Percentiles rank a stretch among this genome's conserved stretches.
Evolutionary conservation across 2,113 vertebrate genomes (phyloP).

Genomic region (Puntigrus tetrazona): DNA sequence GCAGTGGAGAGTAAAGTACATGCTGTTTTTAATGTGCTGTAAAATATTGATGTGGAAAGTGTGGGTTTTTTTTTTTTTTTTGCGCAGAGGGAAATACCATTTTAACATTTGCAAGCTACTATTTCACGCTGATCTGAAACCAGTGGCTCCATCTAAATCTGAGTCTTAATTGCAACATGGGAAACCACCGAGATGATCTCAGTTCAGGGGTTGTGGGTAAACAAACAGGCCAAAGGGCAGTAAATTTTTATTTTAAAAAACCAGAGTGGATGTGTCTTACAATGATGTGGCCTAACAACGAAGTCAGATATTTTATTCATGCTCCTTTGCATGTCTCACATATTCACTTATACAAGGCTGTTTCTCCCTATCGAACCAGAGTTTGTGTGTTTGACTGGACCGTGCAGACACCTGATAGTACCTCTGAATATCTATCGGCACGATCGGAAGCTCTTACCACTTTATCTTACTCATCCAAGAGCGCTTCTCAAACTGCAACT

Average conservation of each 20-base stretch:
- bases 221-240: constrained; percentile 26
- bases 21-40: constrained; percentile 42
- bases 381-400: background rate
- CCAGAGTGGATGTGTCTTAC: constrained; percentile 58
- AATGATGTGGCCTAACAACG: constrained; percentile 46
- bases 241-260: constrained; percentile 12
- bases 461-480: constrained; percentile 16
- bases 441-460: background rate
- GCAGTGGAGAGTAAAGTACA: constrained; percentile 30
- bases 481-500: constrained; percentile 3
- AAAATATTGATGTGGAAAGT: constrained; percentile 65
- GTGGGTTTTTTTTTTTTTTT: constrained; percentile 6
- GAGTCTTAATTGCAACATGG: constrained; percentile 24
- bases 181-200: constrained; percentile 29
- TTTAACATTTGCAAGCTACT: background rate
- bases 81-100: constrained; percentile 33
- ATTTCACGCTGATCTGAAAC: constrained; percentile 38
- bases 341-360: background rate
- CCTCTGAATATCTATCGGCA: constrained; percentile 8
- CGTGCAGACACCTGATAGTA: constrained; percentile 15
- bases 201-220: constrained; percentile 32
- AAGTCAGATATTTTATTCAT: constrained; percentile 55
- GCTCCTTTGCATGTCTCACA: background rate
- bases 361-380: background rate
- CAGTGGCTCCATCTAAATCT: constrained; percentile 38